These are phyloP conservation scores for Papilio elwesi DNA, from an alignment of 2,888 invertebrate species.

Conservation along the genomic window DNA sequence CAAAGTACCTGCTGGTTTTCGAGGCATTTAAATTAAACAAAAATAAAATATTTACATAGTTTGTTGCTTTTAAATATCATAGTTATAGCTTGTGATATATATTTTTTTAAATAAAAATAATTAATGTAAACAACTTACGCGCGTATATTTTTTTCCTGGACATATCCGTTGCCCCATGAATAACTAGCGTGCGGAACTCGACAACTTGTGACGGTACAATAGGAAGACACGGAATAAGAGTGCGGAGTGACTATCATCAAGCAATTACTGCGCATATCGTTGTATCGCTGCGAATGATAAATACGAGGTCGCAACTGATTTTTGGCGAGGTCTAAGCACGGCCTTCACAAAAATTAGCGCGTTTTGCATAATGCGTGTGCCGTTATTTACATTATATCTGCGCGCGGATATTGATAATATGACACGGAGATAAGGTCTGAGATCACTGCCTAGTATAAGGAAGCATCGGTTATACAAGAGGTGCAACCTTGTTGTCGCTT, in stretches of 20 bases:
- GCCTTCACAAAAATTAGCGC: slow-evolving; percentile 79
- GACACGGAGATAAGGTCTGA: slow-evolving; percentile 60
- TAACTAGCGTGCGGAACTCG: slow-evolving; percentile 34
- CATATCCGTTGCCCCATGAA: slow-evolving; percentile 43
- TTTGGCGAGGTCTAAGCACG: slow-evolving; percentile 72
- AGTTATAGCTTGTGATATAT: too few relatives aligned
- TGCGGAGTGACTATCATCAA: slow-evolving; percentile 60
- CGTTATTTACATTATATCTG: slow-evolving; percentile 60
- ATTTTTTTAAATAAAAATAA: not conserved
- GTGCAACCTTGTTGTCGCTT: slow-evolving; percentile 22
- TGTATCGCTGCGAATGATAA: slow-evolving; percentile 76
- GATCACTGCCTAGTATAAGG: slow-evolving; percentile 62
- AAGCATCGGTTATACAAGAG: slow-evolving; percentile 48
- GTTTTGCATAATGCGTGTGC: slow-evolving; percentile 71
- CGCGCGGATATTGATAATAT: slow-evolving; percentile 61
- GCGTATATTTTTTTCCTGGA: slow-evolving; percentile 60
- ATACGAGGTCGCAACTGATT: slow-evolving; percentile 73
- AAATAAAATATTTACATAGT: not conserved
- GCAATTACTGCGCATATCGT: slow-evolving; percentile 71
- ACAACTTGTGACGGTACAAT: slow-evolving; percentile 44
- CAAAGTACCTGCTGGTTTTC: not conserved
- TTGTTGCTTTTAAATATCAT: not conserved
- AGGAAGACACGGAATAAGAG: slow-evolving; percentile 61
- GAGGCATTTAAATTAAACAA: not conserved
- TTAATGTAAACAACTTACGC: slow-evolving; percentile 56